phyloP scores from a whole-genome alignment of 2,888 invertebrate species.

The Clusia tigrina region DNA sequence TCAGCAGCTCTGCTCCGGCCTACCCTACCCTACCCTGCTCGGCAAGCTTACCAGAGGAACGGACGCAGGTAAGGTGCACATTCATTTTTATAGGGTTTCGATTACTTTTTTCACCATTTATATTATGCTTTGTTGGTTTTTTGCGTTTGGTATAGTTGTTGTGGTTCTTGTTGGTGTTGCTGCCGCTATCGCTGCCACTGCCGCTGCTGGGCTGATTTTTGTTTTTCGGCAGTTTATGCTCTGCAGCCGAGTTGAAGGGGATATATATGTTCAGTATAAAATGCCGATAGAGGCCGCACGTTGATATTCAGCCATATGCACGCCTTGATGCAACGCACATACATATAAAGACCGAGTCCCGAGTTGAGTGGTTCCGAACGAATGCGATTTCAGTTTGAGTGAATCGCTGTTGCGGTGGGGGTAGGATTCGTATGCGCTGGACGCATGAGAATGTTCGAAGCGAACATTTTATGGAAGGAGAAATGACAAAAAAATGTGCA shows the following conservation, averaged over 20 bases:
- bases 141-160: conserved; percentile 33
- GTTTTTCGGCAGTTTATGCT: conserved; percentile 48
- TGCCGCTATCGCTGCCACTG: conserved; percentile 31
- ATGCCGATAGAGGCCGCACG: background rate
- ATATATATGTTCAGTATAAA: background rate
- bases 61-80: conserved; percentile 37
- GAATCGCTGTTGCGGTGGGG: background rate
- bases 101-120: conserved; percentile 49
- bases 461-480: conserved; percentile 35
- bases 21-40: no score
- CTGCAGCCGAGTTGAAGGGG: background rate
- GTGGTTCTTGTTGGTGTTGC: conserved; percentile 7
- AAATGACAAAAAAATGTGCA: conserved; percentile 39
- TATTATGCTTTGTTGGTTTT: conserved; percentile 51
- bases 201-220: conserved; percentile 53
- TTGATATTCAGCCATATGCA: no score
- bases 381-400: conserved; percentile 2
- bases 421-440: background rate
- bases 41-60: conserved; percentile 4
- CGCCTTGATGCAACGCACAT: no score
- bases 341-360: background rate
- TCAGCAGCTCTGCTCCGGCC: conserved; percentile 30
- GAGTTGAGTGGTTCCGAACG: conserved; percentile 6
- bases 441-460: background rate
- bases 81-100: conserved; percentile 59